A percentile compares a stretch with the other conserved stretches of the same genome.
Conservation (phyloP, 2,888 invertebrate species). For the Lepas anatifera region DNA sequence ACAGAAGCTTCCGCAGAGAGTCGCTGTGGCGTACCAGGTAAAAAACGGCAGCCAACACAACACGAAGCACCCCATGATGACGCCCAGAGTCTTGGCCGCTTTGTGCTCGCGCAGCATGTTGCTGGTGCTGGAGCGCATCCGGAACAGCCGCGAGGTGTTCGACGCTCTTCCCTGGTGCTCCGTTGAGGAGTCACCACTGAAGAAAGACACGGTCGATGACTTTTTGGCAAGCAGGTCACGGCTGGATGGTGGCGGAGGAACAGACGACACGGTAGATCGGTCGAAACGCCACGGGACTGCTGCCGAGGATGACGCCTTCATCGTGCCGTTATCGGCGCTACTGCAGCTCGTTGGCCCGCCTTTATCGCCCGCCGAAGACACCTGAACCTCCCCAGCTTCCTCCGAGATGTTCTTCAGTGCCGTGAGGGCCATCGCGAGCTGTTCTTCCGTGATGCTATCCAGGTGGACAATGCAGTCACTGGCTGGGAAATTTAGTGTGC, state of each 20-base stretch:
- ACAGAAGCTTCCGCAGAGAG: slow-evolving; percentile 67
- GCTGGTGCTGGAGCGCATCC: background rate
- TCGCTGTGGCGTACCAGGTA: slow-evolving; percentile 80
- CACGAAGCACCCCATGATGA: slow-evolving; percentile 97
- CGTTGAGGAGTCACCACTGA: background rate
- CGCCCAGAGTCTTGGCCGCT: slow-evolving; percentile 88
- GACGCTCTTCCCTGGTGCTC: background rate
- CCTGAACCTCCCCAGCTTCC: background rate
- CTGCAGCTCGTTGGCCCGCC: too few relatives aligned
- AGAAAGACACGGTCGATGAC: background rate
- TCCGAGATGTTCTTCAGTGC: background rate
- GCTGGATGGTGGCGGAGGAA: background rate
- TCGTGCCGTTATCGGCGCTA: too few relatives aligned
- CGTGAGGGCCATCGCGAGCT: background rate
- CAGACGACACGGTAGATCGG: too few relatives aligned
- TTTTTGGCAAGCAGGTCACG: background rate
- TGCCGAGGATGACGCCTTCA: background rate
- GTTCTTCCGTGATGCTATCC: background rate
- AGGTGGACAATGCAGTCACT: background rate
- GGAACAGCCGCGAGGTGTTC: background rate
- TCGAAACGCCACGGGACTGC: too few relatives aligned
- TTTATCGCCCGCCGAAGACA: too few relatives aligned
- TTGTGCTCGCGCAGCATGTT: slow-evolving; percentile 53
- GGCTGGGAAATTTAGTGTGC: background rate
- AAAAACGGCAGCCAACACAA: slow-evolving; percentile 95